These are phyloP conservation scores for Sylvilagus floridanus DNA, from an alignment of 2,797 vertebrate species.

Conservation along the genomic window DNA sequence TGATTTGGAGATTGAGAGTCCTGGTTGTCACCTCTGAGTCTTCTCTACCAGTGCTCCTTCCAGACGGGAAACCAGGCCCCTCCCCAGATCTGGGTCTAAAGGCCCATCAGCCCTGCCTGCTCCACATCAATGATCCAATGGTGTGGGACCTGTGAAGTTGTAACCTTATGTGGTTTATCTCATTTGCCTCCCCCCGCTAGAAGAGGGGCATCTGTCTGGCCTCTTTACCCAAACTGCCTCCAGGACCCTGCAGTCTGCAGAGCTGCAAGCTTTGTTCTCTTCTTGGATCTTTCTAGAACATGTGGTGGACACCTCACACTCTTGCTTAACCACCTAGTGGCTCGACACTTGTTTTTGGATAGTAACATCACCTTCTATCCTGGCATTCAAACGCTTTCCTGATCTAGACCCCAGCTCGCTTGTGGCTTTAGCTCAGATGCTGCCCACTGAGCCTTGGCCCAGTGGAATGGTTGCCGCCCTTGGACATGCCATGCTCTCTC, in stretches of 20 bases:
- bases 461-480: background rate
- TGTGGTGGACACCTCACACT: background rate
- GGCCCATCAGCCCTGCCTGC: background rate
- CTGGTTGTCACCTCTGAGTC: background rate
- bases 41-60: background rate
- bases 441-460: background rate
- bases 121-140: background rate
- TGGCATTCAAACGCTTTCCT: background rate
- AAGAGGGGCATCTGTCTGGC: background rate
- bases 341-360: background rate
- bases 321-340: background rate
- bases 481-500: background rate
- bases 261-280: background rate
- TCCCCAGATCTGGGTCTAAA: background rate
- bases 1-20: background rate
- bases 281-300: background rate
- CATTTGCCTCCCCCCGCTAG: background rate
- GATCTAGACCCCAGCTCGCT: background rate
- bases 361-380: background rate
- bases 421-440: background rate
- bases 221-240: background rate
- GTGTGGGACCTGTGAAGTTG: background rate
- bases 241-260: background rate
- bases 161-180: background rate
- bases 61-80: background rate